Percentiles rank a stretch among this genome's conserved stretches.
Conservation (phyloP, 2,113 vertebrate genomes). For the Talpa occidentalis region DNA sequence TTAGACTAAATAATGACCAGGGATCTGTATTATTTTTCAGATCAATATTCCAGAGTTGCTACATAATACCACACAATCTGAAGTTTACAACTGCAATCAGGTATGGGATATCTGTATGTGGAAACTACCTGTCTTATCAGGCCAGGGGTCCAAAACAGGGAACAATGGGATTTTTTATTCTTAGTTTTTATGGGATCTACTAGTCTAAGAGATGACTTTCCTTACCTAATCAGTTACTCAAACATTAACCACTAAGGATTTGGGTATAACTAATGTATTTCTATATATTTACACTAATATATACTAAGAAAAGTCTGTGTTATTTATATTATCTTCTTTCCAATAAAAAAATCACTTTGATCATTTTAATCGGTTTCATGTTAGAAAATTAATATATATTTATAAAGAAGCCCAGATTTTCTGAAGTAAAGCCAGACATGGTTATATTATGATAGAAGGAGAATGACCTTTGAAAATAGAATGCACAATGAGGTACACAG, state of each 20-base stretch:
- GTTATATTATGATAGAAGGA: neutral
- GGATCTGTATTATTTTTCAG: neutral
- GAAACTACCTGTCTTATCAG: neutral
- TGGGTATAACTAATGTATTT: neutral
- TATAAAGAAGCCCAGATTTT: neutral
- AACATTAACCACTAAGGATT: neutral
- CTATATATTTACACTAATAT: neutral
- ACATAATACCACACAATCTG: neutral
- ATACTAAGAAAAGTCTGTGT: neutral
- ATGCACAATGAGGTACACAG: neutral
- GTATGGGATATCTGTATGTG: neutral
- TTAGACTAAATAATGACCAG: neutral
- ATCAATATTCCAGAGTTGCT: neutral
- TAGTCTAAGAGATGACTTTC: neutral
- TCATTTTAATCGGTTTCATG: neutral
- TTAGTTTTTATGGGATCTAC: neutral
- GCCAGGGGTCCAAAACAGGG: neutral
- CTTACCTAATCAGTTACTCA: neutral
- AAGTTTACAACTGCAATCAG: neutral
- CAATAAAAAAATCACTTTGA: neutral
- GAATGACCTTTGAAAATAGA: neutral
- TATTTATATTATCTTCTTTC: neutral
- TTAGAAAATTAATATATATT: neutral
- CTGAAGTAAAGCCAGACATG: neutral
- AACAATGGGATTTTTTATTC: neutral